Base-by-base conservation (phyloP, 2,888 invertebrate genomes). In the Ormyrus rosae region DNA sequence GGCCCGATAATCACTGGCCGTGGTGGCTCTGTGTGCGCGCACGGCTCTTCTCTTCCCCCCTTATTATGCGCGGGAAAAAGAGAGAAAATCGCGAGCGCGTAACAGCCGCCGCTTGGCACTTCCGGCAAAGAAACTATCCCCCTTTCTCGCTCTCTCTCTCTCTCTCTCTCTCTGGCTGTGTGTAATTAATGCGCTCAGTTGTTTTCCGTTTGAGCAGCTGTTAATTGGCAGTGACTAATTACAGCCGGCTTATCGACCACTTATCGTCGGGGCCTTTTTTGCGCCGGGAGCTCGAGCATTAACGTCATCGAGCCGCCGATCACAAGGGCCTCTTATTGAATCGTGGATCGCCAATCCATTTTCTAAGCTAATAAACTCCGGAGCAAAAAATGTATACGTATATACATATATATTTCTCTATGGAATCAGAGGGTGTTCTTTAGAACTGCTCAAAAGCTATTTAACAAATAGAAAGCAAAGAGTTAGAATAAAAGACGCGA, bases 221-320 rank as follows among this genome's bases (percentile, higher is more conserved):
- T 90, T 90, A 90, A 90, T 90, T 90, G 90, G 88, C 90, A 90
- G 89, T 90, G 90, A 90, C 90, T 90, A 90, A 90, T 90, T 90
- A 88, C 89, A 10, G 56, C 61, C 68, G 55, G 19, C 76, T 78
- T 84, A 84, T 83, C 85, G 84, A 89, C 70, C 79, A 87, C 85
- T 88, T 88, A 87, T 87, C 87, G 81, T 70, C 69, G 64, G 34
- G 13, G 50, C 64, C 71, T 74, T 69, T 13, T 55, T 53, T 63
- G n/a, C n/a, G 2, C 46, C 45, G 9, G 8, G 19, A 19, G 19
- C 19, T 19, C 19, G 19, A 19, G 13, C 68, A 48, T 73, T 76
- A 76, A 76, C 71, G 68, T 67, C 80, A 75, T 68, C 67, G 64
- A 48, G 19, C 19, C 19, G 19, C 19, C 19, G 19, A 19, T 19